These are phyloP conservation scores for Dusona sp. DNA, from an alignment of 2,888 invertebrate genomes.

Conservation along the genomic window DNA sequence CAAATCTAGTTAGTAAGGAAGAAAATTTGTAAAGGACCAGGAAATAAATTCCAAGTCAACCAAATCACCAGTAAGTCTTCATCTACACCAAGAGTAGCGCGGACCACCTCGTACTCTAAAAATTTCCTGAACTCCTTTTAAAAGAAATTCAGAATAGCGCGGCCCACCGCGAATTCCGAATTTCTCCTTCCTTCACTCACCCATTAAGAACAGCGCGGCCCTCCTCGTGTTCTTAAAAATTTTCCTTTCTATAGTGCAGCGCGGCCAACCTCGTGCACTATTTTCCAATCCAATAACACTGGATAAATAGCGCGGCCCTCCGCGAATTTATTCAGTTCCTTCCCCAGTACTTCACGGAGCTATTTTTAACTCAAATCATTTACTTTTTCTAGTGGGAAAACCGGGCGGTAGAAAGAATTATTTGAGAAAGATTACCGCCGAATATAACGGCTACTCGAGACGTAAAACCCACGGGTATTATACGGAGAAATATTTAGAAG, in stretches of 20 bases:
- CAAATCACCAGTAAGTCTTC: background rate
- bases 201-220: background rate
- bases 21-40: constrained; percentile 3
- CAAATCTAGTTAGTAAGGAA: background rate
- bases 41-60: background rate
- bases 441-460: too few species aligned
- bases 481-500: too few species aligned
- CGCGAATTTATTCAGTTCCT: too few species aligned
- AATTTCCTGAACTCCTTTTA: background rate
- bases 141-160: constrained; percentile 12
- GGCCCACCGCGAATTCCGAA: constrained; percentile 16
- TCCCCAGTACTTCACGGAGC: too few species aligned
- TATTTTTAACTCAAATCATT: too few species aligned
- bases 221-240: too few species aligned
- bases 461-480: too few species aligned
- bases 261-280: constrained; percentile 1
- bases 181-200: constrained; percentile 6
- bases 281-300: background rate
- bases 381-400: too few species aligned
- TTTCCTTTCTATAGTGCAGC: background rate
- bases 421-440: too few species aligned
- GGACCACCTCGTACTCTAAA: constrained; percentile 15
- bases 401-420: too few species aligned
- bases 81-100: background rate
- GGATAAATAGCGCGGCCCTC: too few species aligned